These are phyloP conservation scores for Wiebesia pumilae DNA, from an alignment of 1,140 invertebrate species.

Conservation along the genomic window DNA sequence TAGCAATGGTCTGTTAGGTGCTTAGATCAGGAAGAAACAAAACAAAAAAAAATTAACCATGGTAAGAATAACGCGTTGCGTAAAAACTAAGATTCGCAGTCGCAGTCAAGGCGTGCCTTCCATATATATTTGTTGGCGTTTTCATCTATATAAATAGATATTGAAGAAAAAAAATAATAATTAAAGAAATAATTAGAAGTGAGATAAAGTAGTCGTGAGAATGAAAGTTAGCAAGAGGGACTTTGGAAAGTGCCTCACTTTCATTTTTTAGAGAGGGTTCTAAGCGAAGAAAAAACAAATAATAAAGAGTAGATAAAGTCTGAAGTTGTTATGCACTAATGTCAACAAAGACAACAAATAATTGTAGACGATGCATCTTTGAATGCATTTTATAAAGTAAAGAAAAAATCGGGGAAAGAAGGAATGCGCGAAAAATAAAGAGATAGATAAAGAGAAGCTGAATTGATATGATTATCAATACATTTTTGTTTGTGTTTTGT, in stretches of 20 bases:
- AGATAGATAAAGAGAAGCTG: conserved; percentile 51
- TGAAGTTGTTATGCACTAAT: conserved; percentile 55
- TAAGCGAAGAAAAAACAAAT: conserved; percentile 53
- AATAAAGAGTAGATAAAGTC: conserved; percentile 57
- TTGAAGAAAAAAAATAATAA: conserved; percentile 40
- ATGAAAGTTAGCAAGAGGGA: conserved; percentile 56
- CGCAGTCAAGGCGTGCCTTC: conserved; percentile 74
- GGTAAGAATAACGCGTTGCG: conserved; percentile 62
- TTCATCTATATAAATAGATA: conserved; percentile 65
- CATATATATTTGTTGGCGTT: conserved; percentile 75
- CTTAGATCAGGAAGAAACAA: conserved; percentile 66
- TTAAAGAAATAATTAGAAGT: conserved; percentile 38
- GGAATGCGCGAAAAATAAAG: conserved; percentile 12
- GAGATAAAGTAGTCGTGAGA: conserved; percentile 49
- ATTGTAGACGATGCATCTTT: conserved; percentile 36
- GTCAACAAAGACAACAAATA: conserved; percentile 47
- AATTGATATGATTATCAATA: conserved; percentile 49
- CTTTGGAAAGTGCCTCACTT: conserved; percentile 68
- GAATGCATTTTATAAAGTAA: conserved; percentile 55
- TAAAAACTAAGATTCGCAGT: conserved; percentile 62
- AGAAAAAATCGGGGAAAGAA: conserved; percentile 50
- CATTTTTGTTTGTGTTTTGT: conserved; percentile 56
- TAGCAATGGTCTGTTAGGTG: conserved; percentile 75
- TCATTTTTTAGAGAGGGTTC: conserved; percentile 58
- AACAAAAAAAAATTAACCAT: conserved; percentile 58